phyloP scores from a whole-genome alignment of 2,113 vertebrate genomes.

The Rostratula benghalensis region DNA sequence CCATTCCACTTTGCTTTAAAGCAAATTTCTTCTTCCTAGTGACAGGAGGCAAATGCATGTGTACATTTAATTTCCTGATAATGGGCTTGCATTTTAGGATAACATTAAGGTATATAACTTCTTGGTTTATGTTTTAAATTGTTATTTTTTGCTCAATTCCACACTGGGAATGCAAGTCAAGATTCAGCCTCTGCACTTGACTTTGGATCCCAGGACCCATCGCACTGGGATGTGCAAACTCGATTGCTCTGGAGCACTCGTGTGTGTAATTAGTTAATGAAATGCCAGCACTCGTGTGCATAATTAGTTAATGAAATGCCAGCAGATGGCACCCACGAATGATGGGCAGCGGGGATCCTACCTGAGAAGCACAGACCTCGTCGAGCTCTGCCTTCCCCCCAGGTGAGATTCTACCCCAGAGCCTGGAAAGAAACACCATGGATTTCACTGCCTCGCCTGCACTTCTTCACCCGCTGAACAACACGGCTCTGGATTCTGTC shows the following conservation, averaged over 20 bases:
- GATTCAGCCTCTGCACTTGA: not conserved
- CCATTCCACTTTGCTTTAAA: not conserved
- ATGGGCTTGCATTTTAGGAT: not conserved
- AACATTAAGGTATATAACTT: not conserved
- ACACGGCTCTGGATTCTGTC: not conserved
- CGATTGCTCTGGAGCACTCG: not conserved
- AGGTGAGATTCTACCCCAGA: not conserved
- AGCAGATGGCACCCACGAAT: slow-evolving; percentile 56
- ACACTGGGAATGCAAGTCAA: fast-evolving
- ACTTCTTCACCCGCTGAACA: not conserved
- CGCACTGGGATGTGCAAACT: not conserved
- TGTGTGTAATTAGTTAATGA: slow-evolving; percentile 1
- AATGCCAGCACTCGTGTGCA: slow-evolving; percentile 1
- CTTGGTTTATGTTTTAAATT: not conserved
- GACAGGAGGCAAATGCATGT: not conserved
- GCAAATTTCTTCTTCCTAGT: not conserved
- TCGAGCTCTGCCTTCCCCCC: not conserved
- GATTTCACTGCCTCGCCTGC: not conserved
- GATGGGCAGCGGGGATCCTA: not conserved
- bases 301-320: slow-evolving; percentile 34
- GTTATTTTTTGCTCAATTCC: not conserved
- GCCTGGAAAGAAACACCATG: not conserved
- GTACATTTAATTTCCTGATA: not conserved
- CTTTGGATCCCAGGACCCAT: not conserved
- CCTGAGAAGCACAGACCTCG: not conserved